Base-by-base conservation (phyloP, 2,113 vertebrate genomes). In the Ovibos moschatus region DNA sequence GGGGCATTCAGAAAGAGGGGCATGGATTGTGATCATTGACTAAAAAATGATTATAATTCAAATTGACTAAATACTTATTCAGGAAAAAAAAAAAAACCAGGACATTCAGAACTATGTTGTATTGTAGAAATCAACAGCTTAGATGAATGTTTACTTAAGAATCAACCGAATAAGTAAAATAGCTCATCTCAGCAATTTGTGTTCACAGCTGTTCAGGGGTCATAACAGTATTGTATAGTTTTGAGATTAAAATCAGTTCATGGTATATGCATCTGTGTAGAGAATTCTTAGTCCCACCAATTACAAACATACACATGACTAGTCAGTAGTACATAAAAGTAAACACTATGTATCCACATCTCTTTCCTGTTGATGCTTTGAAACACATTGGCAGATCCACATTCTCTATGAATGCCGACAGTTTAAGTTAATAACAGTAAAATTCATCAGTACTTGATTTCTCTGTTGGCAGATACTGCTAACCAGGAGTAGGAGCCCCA, bases 141-240 rank as follows among this genome's bases (percentile, higher is more conserved):
- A 45, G 43, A 57, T 74, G 36, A 91, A 6, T 50, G 85, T 88
- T 95, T 86, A 62, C 71, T 62, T 78, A 47, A 53, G 14, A 95
- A 93, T 50, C 36, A 28, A 91, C 23, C 14, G 81, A 97, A 87
- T 92, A 64, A 93, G 94, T 88, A 88, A 89, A 96, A 71, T 76
- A 81, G 33, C 2, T 89, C 13, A 94, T 84, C 19, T 96, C n/a
- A 95, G 36, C 50, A 86, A 57, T 53, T 17, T 79, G 2, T 89
- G 3, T 87, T 91, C 33, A 87, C 30, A 17, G 45, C 3, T 89
- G 2, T 87, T 93, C 27, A 84, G 89, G n/a, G 45, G 6, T 58
- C 7, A 79, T 57, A 79, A 81, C 1, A n/a, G 9, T 57, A 51
- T 78, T 91, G 13, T 47, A 36, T 10, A 79, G 10, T 86, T 93